These are phyloP conservation scores for Arge pagana DNA, from an alignment of 2,888 invertebrate genomes.

Conservation along the genomic window DNA sequence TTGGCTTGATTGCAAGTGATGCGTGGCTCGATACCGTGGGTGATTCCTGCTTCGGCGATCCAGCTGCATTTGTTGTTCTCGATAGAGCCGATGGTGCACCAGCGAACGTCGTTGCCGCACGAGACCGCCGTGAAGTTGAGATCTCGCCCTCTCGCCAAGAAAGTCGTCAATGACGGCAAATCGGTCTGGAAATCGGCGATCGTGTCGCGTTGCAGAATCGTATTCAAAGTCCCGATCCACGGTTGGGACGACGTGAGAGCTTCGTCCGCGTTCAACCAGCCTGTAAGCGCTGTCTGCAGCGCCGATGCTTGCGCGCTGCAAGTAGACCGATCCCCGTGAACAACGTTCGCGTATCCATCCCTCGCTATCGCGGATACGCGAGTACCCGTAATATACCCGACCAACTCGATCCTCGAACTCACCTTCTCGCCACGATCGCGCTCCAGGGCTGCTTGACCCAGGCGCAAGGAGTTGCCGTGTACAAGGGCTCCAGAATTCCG, in stretches of 20 bases:
- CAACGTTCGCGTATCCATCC: neutral
- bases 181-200: constrained; percentile 5
- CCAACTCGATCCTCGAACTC: too few relatives aligned
- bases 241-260: constrained; percentile 38
- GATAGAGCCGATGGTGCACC: constrained; percentile 64
- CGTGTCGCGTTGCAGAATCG: constrained; percentile 28
- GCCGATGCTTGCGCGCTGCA: constrained; percentile 32
- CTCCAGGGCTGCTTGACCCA: constrained; percentile 69
- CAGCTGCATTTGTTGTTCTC: constrained; percentile 68
- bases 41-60: constrained; percentile 62
- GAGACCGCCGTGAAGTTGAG: constrained; percentile 24
- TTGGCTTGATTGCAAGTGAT: constrained; percentile 61
- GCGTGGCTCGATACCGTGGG: constrained; percentile 65
- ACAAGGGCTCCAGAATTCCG: constrained; percentile 43
- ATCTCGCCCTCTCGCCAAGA: constrained; percentile 34
- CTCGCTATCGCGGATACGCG: too few relatives aligned
- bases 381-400: neutral
- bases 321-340: too few relatives aligned
- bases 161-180: constrained; percentile 24
- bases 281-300: constrained; percentile 43
- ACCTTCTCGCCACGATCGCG: constrained; percentile 64
- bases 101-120: constrained; percentile 56
- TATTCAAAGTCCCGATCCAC: constrained; percentile 31
- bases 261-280: constrained; percentile 56
- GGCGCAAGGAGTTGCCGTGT: constrained; percentile 59